A percentile compares a stretch with the other conserved stretches of the same genome.
Evolutionary conservation across 2,113 vertebrate genomes (phyloP).

Genomic region (Aphelocoma coerulescens): DNA sequence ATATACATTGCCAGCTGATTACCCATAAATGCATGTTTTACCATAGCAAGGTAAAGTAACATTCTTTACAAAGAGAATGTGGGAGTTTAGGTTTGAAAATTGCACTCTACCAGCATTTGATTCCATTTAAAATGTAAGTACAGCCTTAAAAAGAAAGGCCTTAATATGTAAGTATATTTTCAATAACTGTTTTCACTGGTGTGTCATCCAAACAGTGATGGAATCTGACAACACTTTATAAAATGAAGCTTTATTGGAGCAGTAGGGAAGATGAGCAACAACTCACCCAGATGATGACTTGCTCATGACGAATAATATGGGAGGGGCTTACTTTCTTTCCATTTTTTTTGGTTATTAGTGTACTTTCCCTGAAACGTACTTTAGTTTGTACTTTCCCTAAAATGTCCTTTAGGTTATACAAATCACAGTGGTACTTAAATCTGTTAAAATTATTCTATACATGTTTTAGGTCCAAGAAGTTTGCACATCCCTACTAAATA

Average conservation of each 20-base stretch:
- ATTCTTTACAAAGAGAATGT: background rate
- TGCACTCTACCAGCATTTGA: background rate
- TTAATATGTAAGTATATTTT: background rate
- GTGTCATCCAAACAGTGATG: background rate
- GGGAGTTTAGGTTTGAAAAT: background rate
- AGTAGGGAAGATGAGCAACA: background rate
- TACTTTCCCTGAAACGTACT: background rate
- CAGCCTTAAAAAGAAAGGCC: background rate
- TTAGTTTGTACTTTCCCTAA: background rate
- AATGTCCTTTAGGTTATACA: background rate
- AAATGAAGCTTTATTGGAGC: background rate
- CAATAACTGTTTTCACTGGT: background rate
- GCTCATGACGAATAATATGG: background rate
- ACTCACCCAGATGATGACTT: fast-evolving
- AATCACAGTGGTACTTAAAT: fast-evolving
- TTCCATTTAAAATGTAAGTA: background rate
- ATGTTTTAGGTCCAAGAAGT: background rate
- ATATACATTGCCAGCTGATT: background rate
- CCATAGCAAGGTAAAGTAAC: background rate
- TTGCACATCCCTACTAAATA: background rate
- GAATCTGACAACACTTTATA: background rate
- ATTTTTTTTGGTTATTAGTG: background rate
- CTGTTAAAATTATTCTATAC: background rate
- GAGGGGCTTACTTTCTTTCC: background rate
- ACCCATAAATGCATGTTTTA: background rate